Conservation (phyloP, 2,888 invertebrate genomes). For the Conus canariensis region DNA sequence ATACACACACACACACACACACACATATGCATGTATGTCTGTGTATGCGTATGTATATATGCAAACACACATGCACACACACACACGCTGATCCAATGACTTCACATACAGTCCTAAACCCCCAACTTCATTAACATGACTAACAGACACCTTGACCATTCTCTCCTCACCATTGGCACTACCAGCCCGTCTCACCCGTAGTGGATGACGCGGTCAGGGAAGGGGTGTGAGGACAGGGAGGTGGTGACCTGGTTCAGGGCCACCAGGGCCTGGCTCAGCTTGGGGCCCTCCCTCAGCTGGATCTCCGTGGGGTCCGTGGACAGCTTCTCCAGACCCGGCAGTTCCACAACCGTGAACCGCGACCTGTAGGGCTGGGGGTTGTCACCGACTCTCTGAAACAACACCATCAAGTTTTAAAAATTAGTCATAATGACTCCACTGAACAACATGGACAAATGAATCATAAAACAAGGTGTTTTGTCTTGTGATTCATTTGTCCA, state of each 20-base stretch:
- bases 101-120: too few species aligned
- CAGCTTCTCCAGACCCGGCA: slow-evolving; percentile 74
- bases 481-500: too few species aligned
- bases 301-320: slow-evolving; percentile 62
- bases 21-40: too few species aligned
- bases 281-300: slow-evolving; percentile 68
- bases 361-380: slow-evolving; percentile 70
- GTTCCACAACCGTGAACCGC: slow-evolving; percentile 72
- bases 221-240: slow-evolving; percentile 70
- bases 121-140: too few species aligned
- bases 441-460: too few species aligned
- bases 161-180: too few species aligned
- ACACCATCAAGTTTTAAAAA: background rate
- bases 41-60: too few species aligned
- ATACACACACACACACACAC: too few species aligned
- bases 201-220: slow-evolving; percentile 72
- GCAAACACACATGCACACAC: too few species aligned
- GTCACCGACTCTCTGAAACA: slow-evolving; percentile 63
- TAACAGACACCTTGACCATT: too few species aligned
- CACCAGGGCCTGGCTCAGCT: slow-evolving; percentile 67
- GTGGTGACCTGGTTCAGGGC: slow-evolving; percentile 68
- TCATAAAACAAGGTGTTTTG: too few species aligned
- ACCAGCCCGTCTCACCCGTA: slow-evolving; percentile 64
- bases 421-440: background rate
- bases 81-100: too few species aligned